Evolutionary conservation across 1,140 invertebrate genomes (phyloP).

Genomic region (Caenorhabditis remanei): DNA sequence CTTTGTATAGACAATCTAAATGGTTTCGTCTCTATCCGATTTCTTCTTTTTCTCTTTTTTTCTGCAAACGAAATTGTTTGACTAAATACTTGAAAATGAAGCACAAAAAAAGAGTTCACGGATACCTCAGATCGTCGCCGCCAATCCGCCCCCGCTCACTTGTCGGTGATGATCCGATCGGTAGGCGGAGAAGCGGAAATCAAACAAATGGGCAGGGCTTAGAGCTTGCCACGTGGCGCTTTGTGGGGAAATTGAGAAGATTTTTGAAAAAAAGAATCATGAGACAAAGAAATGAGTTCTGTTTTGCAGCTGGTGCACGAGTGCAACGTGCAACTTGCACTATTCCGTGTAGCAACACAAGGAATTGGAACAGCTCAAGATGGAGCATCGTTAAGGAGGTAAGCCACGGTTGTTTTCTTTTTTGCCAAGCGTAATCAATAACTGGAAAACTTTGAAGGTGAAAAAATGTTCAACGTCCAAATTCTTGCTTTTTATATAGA

Average conservation of each 20-base stretch:
- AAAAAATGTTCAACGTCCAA: too few species aligned
- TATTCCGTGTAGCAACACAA: constrained; percentile 72
- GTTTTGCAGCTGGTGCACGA: constrained; percentile 73
- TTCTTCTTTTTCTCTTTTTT: not conserved
- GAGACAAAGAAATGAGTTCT: constrained; percentile 28
- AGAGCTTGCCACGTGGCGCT: not conserved
- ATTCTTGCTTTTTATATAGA: too few species aligned
- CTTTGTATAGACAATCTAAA: not conserved
- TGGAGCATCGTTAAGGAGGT: constrained; percentile 61
- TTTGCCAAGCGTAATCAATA: not conserved
- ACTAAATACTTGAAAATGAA: constrained; percentile 49
- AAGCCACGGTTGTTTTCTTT: not conserved
- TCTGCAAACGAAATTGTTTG: not conserved
- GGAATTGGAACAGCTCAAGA: constrained; percentile 74
- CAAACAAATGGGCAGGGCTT: constrained; percentile 9
- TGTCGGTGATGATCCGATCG: constrained; percentile 45
- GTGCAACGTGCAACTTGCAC: constrained; percentile 75
- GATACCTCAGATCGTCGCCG: constrained; percentile 50
- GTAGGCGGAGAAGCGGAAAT: constrained; percentile 1
- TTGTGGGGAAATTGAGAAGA: constrained; percentile 27
- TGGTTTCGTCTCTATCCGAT: not conserved
- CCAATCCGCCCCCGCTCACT: constrained; percentile 53
- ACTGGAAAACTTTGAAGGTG: too few species aligned
- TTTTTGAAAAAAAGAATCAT: not conserved
- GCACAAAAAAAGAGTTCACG: constrained; percentile 47